A percentile compares a stretch with the other conserved stretches of the same genome.
These are phyloP conservation scores for Aethes cnicana DNA, from an alignment of 2,888 invertebrate genomes.

Conservation along the genomic window DNA sequence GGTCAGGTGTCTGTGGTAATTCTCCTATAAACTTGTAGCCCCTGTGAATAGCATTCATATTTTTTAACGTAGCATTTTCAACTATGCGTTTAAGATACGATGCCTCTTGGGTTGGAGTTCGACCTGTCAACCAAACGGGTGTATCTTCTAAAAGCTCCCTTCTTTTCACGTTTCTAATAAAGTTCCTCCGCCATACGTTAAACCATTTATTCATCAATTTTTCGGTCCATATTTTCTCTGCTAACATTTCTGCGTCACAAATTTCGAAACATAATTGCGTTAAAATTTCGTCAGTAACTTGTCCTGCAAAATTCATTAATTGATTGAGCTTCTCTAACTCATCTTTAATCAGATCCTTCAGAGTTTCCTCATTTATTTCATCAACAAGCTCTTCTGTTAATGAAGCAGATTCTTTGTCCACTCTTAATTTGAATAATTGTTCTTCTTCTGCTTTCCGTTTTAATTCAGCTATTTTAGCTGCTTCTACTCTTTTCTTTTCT, in stretches of 20 bases:
- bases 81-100: slow-evolving; percentile 50
- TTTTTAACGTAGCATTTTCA: slow-evolving; percentile 58
- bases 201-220: slow-evolving; percentile 69
- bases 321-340: slow-evolving; percentile 56
- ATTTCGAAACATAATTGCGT: slow-evolving; percentile 59
- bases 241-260: slow-evolving; percentile 61
- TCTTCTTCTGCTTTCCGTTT: slow-evolving; percentile 62
- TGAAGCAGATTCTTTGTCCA: slow-evolving; percentile 61
- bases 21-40: slow-evolving; percentile 69
- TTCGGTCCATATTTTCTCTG: slow-evolving; percentile 58
- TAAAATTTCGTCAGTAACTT: slow-evolving; percentile 55
- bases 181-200: slow-evolving; percentile 61
- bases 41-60: slow-evolving; percentile 68
- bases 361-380: slow-evolving; percentile 57
- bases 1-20: slow-evolving; percentile 53
- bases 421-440: slow-evolving; percentile 56
- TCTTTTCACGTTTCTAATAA: slow-evolving; percentile 59
- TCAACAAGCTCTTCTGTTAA: slow-evolving; percentile 56
- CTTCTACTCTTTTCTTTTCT: slow-evolving; percentile 57
- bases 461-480: slow-evolving; percentile 58
- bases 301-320: slow-evolving; percentile 52
- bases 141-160: slow-evolving; percentile 66
- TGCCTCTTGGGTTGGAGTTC: slow-evolving; percentile 65
- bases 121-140: slow-evolving; percentile 69
- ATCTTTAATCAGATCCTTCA: slow-evolving; percentile 50